These are phyloP conservation scores for Tortricodes alternella DNA, from an alignment of 2,888 invertebrate species.

Conservation along the genomic window DNA sequence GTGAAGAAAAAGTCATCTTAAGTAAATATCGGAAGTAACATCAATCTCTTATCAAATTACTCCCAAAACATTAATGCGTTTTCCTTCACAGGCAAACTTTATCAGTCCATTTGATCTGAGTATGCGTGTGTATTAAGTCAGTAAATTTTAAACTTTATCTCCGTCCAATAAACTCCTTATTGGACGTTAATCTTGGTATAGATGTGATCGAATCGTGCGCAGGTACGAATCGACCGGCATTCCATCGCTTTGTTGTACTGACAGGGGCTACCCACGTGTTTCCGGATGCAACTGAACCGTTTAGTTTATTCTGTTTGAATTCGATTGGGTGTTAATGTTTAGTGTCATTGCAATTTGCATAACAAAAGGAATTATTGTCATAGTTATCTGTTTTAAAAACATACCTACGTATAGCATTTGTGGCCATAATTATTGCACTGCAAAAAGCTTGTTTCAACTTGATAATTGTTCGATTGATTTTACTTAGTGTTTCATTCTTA, in stretches of 20 bases:
- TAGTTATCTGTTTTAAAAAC: constrained; percentile 9
- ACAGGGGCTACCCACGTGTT: constrained; percentile 64
- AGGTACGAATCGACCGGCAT: constrained; percentile 67
- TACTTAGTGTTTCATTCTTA: no score
- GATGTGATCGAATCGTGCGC: constrained; percentile 37
- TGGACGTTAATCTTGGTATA: constrained; percentile 1
- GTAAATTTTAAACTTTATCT: not conserved
- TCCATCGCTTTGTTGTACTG: constrained; percentile 65
- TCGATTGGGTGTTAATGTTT: constrained; percentile 48
- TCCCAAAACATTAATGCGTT: constrained; percentile 3
- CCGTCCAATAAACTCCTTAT: constrained; percentile 11
- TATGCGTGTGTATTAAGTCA: not conserved
- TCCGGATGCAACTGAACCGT: constrained; percentile 64
- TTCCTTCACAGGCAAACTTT: constrained; percentile 13
- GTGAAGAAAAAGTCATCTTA: no score
- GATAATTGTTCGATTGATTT: no score
- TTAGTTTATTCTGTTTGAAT: constrained; percentile 49
- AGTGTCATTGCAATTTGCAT: constrained; percentile 40
- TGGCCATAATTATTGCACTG: no score
- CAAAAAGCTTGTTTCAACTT: no score
- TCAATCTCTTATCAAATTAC: constrained; percentile 18
- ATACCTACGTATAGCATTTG: not conserved
- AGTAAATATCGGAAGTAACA: constrained; percentile 6
- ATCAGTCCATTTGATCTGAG: constrained; percentile 4
- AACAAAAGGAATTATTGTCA: constrained; percentile 36